A percentile compares a stretch with the other conserved stretches of the same genome.
These are phyloP conservation scores for Spilogale gracilis DNA, from an alignment of 2,113 vertebrate species.

Conservation along the genomic window DNA sequence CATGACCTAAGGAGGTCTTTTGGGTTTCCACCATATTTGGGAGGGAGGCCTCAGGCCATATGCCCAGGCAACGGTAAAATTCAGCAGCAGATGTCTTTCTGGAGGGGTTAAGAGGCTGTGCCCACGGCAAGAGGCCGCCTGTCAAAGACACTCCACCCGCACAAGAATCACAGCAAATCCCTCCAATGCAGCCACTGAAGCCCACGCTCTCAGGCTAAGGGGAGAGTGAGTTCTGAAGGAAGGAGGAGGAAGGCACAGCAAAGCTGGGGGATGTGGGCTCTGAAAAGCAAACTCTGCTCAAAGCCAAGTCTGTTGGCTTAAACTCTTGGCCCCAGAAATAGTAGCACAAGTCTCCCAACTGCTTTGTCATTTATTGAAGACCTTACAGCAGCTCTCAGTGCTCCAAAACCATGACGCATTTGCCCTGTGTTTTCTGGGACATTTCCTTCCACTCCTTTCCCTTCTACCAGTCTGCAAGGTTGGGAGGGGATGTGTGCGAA, in stretches of 20 bases:
- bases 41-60: not conserved
- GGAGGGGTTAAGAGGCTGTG: not conserved
- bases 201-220: rapidly evolving
- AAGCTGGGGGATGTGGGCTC: not conserved
- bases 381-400: not conserved
- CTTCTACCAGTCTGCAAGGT: not conserved
- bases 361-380: not conserved
- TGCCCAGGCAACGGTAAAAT: not conserved
- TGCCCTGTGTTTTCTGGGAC: not conserved
- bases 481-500: not conserved
- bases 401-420: not conserved
- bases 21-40: not conserved
- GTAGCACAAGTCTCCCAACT: not conserved
- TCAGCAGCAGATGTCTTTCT: slow-evolving; percentile 44
- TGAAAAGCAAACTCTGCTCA: not conserved
- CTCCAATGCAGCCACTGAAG: not conserved
- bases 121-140: not conserved
- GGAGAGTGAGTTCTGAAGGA: no score
- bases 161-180: not conserved
- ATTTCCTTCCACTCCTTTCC: not conserved
- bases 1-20: slow-evolving; percentile 19
- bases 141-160: not conserved
- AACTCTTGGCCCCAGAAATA: not conserved
- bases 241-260: not conserved
- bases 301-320: not conserved